Evolutionary conservation across 2,888 invertebrate genomes (phyloP), one percentile per base, ranked within the genome.

Genomic region (Hemistola chrysoprasaria): DNA sequence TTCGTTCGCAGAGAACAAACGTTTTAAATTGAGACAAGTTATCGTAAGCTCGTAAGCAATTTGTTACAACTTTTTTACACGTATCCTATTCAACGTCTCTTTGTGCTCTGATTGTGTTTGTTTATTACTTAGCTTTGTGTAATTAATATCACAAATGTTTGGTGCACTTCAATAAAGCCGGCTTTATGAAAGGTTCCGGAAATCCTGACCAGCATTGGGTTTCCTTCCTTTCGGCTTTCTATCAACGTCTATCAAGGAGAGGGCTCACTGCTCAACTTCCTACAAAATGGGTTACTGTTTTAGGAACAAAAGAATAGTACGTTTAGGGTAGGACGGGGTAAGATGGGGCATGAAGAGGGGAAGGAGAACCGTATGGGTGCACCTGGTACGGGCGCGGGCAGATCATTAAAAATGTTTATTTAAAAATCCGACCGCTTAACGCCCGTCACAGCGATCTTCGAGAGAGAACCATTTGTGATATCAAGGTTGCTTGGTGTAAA

Each of bases 371-470:
- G 82, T 78, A 74, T 88, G 88, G 77, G 76, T 66, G 71, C 88
- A 88, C 88, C 88, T 86, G 87, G 87, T 56, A 62, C 76, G 68
- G 66, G 76, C 81, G 79, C 79, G 83, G 76, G 77, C 74, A 82
- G 88, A 86, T 87, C 88, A 86, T 88, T 88, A 88, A 88, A 88
- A 86, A 83, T 88, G 88, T 88, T 88, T 88, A 88, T 88, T 88
- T 88, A 88, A 88, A 88, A 88, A 86, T 88, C 84, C 85, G 73
- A 87, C 86, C 85, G 88, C 87, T 86, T 85, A 85, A 75, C 80
- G 73, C 71, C 66, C 73, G 66, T 60, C 55, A 47, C 49, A 53
- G n/a, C 54, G 60, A 50, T 55, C 53, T 20, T 25, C 74, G 45
- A 62, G 57, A 79, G 47, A 37, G 71, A 76, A 71, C 71, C 69